A percentile compares a stretch with the other conserved stretches of the same genome.
These are phyloP conservation scores for Plutella xylostella DNA, from an alignment of 2,888 invertebrate genomes.

Conservation along the genomic window DNA sequence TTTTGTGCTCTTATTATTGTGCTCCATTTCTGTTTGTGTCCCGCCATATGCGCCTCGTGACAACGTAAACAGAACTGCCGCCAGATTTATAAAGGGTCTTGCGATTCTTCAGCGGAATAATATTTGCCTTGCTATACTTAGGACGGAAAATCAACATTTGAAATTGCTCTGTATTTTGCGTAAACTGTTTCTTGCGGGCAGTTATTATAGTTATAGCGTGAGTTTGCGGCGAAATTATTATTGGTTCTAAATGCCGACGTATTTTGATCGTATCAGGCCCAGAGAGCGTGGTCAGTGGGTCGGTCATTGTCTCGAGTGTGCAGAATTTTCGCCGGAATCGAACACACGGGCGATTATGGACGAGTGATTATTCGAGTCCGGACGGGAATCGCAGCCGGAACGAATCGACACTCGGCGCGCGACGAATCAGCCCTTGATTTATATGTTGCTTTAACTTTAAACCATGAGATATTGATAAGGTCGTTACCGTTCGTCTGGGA, in stretches of 20 bases:
- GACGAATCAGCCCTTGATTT: slow-evolving; percentile 36
- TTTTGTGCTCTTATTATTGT: background rate
- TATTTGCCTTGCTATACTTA: background rate
- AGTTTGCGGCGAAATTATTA: too few relatives aligned
- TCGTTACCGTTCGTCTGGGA: too few relatives aligned
- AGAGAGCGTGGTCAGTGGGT: too few relatives aligned
- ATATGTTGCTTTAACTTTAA: slow-evolving; percentile 15
- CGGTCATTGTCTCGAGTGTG: too few relatives aligned
- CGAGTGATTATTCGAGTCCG: slow-evolving; percentile 28
- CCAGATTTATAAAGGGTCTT: background rate
- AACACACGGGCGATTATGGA: slow-evolving; percentile 23
- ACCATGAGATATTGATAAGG: background rate
- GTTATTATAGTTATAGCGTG: too few relatives aligned
- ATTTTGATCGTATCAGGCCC: too few relatives aligned
- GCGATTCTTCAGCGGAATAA: background rate
- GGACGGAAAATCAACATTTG: background rate
- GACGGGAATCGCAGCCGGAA: slow-evolving; percentile 30
- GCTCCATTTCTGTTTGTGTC: background rate
- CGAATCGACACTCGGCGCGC: slow-evolving; percentile 37
- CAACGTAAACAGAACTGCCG: background rate
- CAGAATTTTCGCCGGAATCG: slow-evolving; percentile 27
- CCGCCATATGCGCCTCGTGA: background rate
- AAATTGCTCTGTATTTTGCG: too few relatives aligned
- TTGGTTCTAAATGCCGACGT: too few relatives aligned
- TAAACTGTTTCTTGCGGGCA: too few relatives aligned